Conservation (phyloP, 2,888 invertebrate genomes). For the Patella caerulea region DNA sequence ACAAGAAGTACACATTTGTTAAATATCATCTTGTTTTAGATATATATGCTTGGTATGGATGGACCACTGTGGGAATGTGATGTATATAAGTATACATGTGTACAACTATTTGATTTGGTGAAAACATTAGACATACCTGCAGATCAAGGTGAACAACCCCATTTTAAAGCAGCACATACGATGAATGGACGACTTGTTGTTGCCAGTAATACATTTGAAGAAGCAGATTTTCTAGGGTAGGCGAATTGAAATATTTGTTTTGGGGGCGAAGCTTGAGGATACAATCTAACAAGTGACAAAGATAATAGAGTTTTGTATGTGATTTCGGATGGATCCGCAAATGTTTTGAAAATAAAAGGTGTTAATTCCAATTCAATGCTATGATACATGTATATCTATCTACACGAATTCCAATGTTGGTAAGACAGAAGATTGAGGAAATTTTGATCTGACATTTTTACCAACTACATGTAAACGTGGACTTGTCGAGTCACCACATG, state of each 20-base stretch:
- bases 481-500: too few species aligned
- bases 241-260: background rate
- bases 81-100: slow-evolving; percentile 31
- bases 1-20: too few species aligned
- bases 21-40: slow-evolving; percentile 16
- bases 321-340: too few species aligned
- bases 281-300: too few species aligned
- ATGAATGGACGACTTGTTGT: slow-evolving; percentile 42
- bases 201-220: slow-evolving; percentile 42
- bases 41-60: slow-evolving; percentile 43
- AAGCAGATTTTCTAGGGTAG: slow-evolving; percentile 38
- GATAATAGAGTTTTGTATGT: too few species aligned
- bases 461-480: too few species aligned
- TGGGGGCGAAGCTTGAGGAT: background rate
- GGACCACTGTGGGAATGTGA: slow-evolving; percentile 45
- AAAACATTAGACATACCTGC: slow-evolving; percentile 32
- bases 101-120: slow-evolving; percentile 39
- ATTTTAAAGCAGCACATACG: slow-evolving; percentile 45
- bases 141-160: slow-evolving; percentile 38
- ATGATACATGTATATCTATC: background rate
- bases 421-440: too few species aligned
- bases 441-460: too few species aligned
- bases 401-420: background rate
- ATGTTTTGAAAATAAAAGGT: too few species aligned
- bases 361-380: too few species aligned